Conservation (phyloP, 35 echinoderm and acorn worm genomes). For the Strongylocentrotus purpuratus region DNA sequence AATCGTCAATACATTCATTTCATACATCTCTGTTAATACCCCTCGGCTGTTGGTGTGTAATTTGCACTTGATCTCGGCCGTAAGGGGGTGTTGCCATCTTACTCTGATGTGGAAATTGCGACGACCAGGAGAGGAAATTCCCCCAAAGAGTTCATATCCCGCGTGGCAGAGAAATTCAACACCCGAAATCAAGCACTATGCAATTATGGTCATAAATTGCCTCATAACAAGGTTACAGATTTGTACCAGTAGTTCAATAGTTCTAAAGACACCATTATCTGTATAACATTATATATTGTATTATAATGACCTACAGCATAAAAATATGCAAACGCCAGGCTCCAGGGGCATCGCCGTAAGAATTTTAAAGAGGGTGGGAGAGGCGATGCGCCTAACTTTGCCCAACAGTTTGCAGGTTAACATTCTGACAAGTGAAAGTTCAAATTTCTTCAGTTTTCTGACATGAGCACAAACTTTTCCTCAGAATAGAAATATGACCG, state of each 20-base stretch:
- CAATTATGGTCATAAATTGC: neutral
- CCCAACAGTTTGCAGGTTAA: no score
- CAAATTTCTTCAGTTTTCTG: no score
- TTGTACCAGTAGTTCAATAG: neutral
- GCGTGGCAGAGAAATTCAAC: neutral
- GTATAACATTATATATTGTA: neutral
- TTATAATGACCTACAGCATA: neutral
- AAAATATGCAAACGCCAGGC: neutral
- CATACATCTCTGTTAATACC: neutral
- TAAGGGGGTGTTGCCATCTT: neutral
- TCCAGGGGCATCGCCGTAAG: no score
- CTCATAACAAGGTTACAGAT: neutral
- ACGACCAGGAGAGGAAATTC: neutral
- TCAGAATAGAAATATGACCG: no score
- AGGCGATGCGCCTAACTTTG: no score
- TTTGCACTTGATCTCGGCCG: neutral
- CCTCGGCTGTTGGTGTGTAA: neutral
- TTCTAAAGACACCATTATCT: neutral
- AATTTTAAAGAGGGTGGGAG: no score
- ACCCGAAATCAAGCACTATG: neutral
- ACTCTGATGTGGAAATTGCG: neutral
- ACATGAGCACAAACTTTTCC: no score
- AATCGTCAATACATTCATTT: neutral
- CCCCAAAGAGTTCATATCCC: neutral
- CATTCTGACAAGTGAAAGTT: no score